Base-by-base conservation (phyloP, 2,888 invertebrate genomes). In the Stictocephala bisonia region DNA sequence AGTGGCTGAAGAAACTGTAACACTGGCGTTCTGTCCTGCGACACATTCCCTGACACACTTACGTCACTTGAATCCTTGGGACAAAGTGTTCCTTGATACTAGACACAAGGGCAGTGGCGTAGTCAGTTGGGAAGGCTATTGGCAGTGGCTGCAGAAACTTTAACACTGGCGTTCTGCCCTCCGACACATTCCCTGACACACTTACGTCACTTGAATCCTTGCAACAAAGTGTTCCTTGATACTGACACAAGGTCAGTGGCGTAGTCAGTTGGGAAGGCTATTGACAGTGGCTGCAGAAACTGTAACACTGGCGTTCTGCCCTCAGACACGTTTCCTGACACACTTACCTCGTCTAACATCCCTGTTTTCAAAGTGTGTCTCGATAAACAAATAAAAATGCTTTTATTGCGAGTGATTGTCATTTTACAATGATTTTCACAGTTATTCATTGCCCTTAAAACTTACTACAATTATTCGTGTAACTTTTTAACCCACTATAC, bases 11-110 rank as follows among this genome's bases (percentile, higher is more conserved):
- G 60, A 60, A 60, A 60, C 60, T 60, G 60, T 60, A 60, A 35
- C 60, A 60, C 20, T 1, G 2, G 31, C 31, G n/a, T 15, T 58
- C 31, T 31, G 31, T 31, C n/a, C n/a, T n/a, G n/a, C 18, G 29
- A 31, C 29, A 60, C 60, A 60, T 60, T 60, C 60, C 29, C 60
- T 60, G 60, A 60, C 60, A 60, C 60, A 60, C 35, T 60, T 60
- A 35, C 60, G n/a, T n/a, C n/a, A n/a, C n/a, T n/a, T 31, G 35
- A 9, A 11, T 7, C 35, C 35, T 31, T 31, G 35, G 35, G 35
- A 6, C 35, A 31, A 31, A 31, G 35, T 31, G 35, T 31, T 11
- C 35, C 35, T 31, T 6, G 35, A 9, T 31, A 11, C 7, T 6
- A 31, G 35, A 31, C n/a, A n/a, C 35, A 11, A 9, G 6, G 35